These are phyloP conservation scores for Alethe diademata DNA, from an alignment of 2,113 vertebrate species.

Conservation along the genomic window DNA sequence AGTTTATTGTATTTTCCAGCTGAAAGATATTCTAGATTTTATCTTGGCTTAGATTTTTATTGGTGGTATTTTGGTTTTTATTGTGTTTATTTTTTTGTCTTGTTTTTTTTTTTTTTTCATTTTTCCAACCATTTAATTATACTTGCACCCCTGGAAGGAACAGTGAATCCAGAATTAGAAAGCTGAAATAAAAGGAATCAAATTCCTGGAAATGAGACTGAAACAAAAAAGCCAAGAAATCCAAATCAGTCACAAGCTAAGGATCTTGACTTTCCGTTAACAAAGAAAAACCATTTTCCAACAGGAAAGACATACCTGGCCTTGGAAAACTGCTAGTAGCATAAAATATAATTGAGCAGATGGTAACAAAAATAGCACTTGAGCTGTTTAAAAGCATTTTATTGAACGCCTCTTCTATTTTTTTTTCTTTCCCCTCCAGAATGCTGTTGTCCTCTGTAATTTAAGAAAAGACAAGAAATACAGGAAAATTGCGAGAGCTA, in stretches of 20 bases:
- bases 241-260: neutral
- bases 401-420: neutral
- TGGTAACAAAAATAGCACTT: neutral
- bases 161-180: neutral
- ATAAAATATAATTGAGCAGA: neutral
- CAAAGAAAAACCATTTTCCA: neutral
- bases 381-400: neutral
- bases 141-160: neutral
- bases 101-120: too few relatives aligned
- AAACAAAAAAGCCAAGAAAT: neutral
- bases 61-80: neutral
- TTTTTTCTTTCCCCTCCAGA: neutral
- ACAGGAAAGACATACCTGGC: neutral
- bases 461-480: neutral
- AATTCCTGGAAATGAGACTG: neutral
- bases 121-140: neutral
- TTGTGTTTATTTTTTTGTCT: too few relatives aligned
- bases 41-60: neutral
- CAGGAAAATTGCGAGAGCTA: neutral
- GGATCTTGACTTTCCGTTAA: neutral
- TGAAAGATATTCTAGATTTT: slow-evolving; percentile 10
- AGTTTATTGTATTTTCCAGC: slow-evolving; percentile 22
- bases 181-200: neutral
- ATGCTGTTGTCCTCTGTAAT: neutral
- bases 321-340: neutral